Evolutionary conservation across 2,797 vertebrate genomes (phyloP), one percentile per base, ranked within the genome.

Genomic region (Bufotes viridis): DNA sequence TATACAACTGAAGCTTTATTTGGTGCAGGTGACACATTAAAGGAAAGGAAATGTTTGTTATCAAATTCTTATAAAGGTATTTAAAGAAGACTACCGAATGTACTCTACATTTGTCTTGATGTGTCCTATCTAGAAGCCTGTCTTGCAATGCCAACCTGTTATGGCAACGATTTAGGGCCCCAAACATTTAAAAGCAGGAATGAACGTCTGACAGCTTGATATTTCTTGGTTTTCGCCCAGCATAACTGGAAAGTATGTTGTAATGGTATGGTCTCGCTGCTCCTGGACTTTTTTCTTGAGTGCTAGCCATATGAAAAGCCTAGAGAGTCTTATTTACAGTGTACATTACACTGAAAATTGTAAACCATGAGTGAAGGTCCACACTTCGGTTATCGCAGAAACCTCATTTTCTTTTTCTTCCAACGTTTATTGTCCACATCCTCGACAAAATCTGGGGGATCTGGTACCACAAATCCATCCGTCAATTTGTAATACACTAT

Each of bases 401-500:
- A 86, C 84, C 92, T 92, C 90, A 89, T 92, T 91, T 92, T 95
- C 90, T 95, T 95, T 92, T 96, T 97, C 86, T 94, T 95, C 90
- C 95, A 94, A 69, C 96, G 95, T 87, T 96, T 94, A 63, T 93
- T 94, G 20, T 94, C 94, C 85, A 34, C 61, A 11, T 96, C 95
- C 89, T 95, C 93, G 1, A 95, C 93, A 76, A 95, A 93, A 0
- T 90, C 93, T 0, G 98, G 97, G 65, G 97, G 97, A 67, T 98
- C 97, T 2, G 98, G 97, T 13, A 96, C 96, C 92, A 99, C 93
- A 91, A 99, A 94, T 81, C 95, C 95, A 81, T 95, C 96, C 0
- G 96, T 97, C 90, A 98, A 93, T 92, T 94, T 97, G 91, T 99
- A 98, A 91, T 99, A 99, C 83, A 99, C 97, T 74, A 98, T 93